A percentile compares a stretch with the other conserved stretches of the same genome.
phyloP scores from a whole-genome alignment of 2,888 invertebrate species.

The Cybosia mesomella region DNA sequence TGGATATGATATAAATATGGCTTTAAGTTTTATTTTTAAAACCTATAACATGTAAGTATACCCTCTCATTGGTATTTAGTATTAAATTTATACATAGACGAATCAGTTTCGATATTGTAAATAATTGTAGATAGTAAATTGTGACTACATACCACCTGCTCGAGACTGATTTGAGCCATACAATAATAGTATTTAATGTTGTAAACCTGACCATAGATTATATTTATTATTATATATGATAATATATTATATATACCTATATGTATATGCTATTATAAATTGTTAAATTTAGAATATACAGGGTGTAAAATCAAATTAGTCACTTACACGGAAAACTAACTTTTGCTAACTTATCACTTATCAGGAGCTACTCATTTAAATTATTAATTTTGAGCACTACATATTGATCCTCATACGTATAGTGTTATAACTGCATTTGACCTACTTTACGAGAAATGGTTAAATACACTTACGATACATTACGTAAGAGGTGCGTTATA shows the following conservation, averaged over 20 bases:
- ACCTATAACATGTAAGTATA: slow-evolving; percentile 40
- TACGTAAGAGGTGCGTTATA: not conserved
- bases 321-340: not conserved
- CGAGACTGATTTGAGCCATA: slow-evolving; percentile 83
- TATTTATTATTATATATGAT: no score
- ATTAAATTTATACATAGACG: slow-evolving; percentile 37
- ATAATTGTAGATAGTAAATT: slow-evolving; percentile 59
- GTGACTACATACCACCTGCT: slow-evolving; percentile 64
- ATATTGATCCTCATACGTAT: not conserved
- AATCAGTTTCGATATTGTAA: slow-evolving; percentile 73
- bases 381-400: not conserved
- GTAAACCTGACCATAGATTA: slow-evolving; percentile 43
- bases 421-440: not conserved
- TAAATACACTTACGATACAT: not conserved
- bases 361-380: not conserved
- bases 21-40: slow-evolving; percentile 64
- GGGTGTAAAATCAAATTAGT: slow-evolving; percentile 41
- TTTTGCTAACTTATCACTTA: not conserved
- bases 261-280: slow-evolving; percentile 40
- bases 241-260: slow-evolving; percentile 24
- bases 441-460: not conserved
- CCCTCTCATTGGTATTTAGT: slow-evolving; percentile 48
- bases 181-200: slow-evolving; percentile 58
- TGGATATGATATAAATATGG: slow-evolving; percentile 45
- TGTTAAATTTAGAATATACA: slow-evolving; percentile 47